Evolutionary conservation across 2,113 vertebrate genomes (phyloP).

Genomic region (Muntiacus reevesi): DNA sequence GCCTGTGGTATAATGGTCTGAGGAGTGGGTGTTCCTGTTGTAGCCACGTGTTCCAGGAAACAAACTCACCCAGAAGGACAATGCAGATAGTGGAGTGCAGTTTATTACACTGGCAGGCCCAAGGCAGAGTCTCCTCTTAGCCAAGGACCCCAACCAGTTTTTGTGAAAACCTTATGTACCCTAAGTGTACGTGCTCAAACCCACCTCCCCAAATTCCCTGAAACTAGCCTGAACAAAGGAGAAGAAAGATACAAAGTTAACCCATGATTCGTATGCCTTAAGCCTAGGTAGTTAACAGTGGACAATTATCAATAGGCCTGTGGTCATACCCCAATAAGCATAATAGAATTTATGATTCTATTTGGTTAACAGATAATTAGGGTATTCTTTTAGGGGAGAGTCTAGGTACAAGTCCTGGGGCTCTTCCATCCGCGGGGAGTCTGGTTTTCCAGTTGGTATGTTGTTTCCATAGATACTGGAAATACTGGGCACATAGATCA

Average conservation of each 20-base stretch:
- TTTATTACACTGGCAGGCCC: accelerated
- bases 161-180: neutral
- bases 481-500: too few species aligned
- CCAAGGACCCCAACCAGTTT: neutral
- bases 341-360: neutral
- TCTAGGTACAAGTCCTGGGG: neutral
- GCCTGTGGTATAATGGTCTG: neutral
- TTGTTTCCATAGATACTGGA: neutral
- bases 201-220: neutral
- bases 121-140: neutral
- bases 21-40: neutral
- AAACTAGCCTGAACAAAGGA: neutral
- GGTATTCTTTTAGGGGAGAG: neutral
- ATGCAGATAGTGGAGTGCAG: neutral
- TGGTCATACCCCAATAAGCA: neutral
- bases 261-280: neutral
- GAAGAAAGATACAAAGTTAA: neutral
- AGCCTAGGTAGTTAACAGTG: neutral
- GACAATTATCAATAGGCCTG: neutral
- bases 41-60: accelerated
- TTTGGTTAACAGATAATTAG: neutral
- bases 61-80: neutral
- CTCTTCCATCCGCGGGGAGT: accelerated
- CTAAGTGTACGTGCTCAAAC: neutral
- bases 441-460: neutral